Base-by-base conservation (phyloP, 1,140 invertebrate genomes). In the Acromyrmex echinatior region DNA sequence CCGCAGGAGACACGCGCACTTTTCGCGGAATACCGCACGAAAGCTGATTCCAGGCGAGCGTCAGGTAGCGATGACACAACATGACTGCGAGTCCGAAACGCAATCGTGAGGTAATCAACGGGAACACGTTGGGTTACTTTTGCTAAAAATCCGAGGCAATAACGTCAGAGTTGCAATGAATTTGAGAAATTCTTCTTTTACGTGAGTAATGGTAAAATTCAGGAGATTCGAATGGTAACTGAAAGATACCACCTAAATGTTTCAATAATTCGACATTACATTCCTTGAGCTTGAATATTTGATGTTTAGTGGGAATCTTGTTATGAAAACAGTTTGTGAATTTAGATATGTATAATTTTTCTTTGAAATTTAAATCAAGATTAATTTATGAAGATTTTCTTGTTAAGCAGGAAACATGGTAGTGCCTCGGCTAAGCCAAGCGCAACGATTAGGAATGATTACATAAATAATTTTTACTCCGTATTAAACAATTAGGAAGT, bases 1-100 rank as follows among this genome's bases (percentile, higher is more conserved):
- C 58, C 39, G 35, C 49, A 16, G 18, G 68, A 31, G 39, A 77
- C 74, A 63, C 51, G 79, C 86, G 79, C 60, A 68, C 16, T 78
- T 62, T 79, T 87, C 76, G 79, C 60, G 49, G 65, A 87, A 90
- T 86, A 85, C 28, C 68, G 73, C 53, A 12, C 51, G 49, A 45
- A 39, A 63, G 49, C 49, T 10, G 82, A 39, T 3, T 1, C n/a
- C 18, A 35, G 12, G 25, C 65, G 35, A 51, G 39, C 58, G 56
- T 65, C 39, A 31, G 35, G 45, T 68, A 80, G 80, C 66, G 58
- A 84, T 76, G 70, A 84, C 58, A 56, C 16, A 25, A 76, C 51
- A 12, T 35, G 53, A 39, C 21, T 28, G 18, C 70, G 68, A 45
- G 12, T 16, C 35, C 21, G 74, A 28, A 12, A 25, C 16, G 62